Evolutionary conservation across 2,113 vertebrate genomes (phyloP), one percentile per base, ranked within the genome.

Genomic region (Thymallus thymallus): DNA sequence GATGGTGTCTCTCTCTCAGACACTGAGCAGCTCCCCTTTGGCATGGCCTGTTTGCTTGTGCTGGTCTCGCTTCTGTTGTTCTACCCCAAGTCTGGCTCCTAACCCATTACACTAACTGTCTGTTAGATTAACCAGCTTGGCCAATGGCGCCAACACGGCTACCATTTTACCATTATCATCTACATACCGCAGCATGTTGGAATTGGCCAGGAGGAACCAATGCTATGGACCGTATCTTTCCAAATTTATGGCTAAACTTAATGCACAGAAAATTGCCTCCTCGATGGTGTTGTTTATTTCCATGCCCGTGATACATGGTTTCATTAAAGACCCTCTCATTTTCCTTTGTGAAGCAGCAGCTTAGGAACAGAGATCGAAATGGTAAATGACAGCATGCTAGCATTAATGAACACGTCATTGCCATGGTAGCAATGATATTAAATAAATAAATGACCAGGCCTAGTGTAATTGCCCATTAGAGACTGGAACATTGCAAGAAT

Each of bases 391-490:
- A 56, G 65, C 22, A 60, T 4, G 60, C 79, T n/a, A 14, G 35
- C 55, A 70, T 77, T 77, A 88, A 75, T 30, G 78, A 80, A 48
- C 71, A 78, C 75, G 62, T 72, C 71, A 86, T 85, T 78, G 77
- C 84, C 82, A 89, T 91, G 89, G 87, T 73, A 87, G 77, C 75
- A 12, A 76, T 80, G 60, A 71, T 86, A 85, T 85, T 81, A 76
- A 87, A 85, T 86, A 87, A 85, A 90, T 84, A 88, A 88, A 88
- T 80, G 81, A 64, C 75, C 64, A 22, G 60, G 29, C 55, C 73
- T 79, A 69, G 41, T 82, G 78, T 90, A 90, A 90, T 84, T 90
- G 87, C 77, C 87, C 76, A 88, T 91, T 89, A 90, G 74, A 85
- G 80, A 61, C 75, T 78, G 87, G 90, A 90, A 90, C 82, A 83